Conservation (phyloP, 2,888 invertebrate genomes). For the Cryptocheilus praepositus region DNA sequence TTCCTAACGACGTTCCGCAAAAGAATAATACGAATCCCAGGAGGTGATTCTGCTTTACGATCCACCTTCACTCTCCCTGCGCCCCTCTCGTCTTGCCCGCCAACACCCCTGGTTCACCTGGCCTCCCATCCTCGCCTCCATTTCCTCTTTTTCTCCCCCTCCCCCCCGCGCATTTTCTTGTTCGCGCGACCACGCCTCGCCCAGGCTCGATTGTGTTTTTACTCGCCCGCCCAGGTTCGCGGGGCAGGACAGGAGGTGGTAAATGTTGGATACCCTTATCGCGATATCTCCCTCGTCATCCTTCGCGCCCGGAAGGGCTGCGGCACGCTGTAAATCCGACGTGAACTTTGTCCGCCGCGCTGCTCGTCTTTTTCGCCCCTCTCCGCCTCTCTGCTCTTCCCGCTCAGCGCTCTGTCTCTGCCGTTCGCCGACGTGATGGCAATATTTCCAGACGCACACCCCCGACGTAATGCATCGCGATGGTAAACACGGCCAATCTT, state of each 20-base stretch:
- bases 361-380: neutral
- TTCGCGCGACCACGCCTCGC: conserved; percentile 4
- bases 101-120: conserved; percentile 13
- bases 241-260: neutral
- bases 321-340: conserved; percentile 3
- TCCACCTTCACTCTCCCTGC: conserved; percentile 14
- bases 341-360: neutral
- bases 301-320: neutral
- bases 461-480: conserved; percentile 12
- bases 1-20: conserved; percentile 46
- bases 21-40: conserved; percentile 55
- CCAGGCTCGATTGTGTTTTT: conserved; percentile 48
- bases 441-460: too few relatives aligned
- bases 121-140: conserved; percentile 18
- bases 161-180: conserved; percentile 4
- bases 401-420: too few relatives aligned
- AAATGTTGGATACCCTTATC: conserved; percentile 32
- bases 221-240: neutral
- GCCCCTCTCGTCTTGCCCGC: neutral
- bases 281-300: conserved; percentile 30
- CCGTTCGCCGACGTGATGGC: too few relatives aligned
- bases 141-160: conserved; percentile 26
- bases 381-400: too few relatives aligned
- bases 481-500: conserved; percentile 49
- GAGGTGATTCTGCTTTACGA: conserved; percentile 50